Evolutionary conservation across 2,888 invertebrate species (phyloP), one percentile per base, ranked within the genome.

Genomic region (Tupiocoris notatus): DNA sequence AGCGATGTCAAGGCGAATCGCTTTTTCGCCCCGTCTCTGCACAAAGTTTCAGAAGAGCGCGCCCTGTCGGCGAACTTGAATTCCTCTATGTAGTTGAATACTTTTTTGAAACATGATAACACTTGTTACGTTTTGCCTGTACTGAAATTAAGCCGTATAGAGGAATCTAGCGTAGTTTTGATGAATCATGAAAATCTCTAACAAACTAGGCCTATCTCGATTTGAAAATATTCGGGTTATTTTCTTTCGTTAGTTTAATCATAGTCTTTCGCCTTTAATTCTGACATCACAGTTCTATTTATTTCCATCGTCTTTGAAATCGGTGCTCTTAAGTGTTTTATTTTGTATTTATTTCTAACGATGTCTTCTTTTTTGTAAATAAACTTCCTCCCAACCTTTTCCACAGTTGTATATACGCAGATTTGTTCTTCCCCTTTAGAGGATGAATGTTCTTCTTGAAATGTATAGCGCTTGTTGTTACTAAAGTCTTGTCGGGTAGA

Each of bases 381-480:
- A 39, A 39, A 39, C 39, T 39, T 12, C 39, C 39, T 7, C 39
- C n/a, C n/a, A n/a, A n/a, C n/a, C n/a, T n/a, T n/a, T n/a, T n/a
- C n/a, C n/a, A n/a, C n/a, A n/a, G n/a, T n/a, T 39, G 39, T 39
- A 39, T 39, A 39, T 39, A 39, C 39, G 39, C 39, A 39, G 6
- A 39, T 3, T 39, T 39, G 39, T 39, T 3, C 39, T 39, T 12
- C 39, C 12, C 39, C 39, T 39, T 39, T 39, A 39, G 39, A 39
- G 12, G 39, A 12, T 39, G 39, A 39, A 39, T 12, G 39, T 39
- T 39, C 39, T 39, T 39, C 39, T 39, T 39, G 39, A 39, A 56
- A 67, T 67, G 67, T 67, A 67, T 67, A 67, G 67, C 39, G 67
- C 67, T 67, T 64, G 39, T 25, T 56, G 56, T 67, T 54, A 67